Base-by-base conservation (phyloP, 2,888 invertebrate species). In the Cantharis flavilabris region DNA sequence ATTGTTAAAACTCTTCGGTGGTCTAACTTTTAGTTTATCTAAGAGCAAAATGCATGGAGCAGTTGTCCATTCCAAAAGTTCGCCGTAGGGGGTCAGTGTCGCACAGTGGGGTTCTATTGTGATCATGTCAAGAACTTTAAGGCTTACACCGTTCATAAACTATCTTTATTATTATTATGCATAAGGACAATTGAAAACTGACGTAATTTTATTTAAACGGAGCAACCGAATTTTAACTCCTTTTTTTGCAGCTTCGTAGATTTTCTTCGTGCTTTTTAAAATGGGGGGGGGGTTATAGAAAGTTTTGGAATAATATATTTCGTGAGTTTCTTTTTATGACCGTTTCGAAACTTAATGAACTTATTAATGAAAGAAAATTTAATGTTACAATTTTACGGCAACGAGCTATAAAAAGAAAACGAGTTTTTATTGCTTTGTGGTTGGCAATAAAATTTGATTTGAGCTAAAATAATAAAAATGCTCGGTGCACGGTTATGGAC, bases 81-180 rank as follows among this genome's bases (percentile, higher is more conserved):
- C 81, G 23, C 86, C 67, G 75, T 83, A 81, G 87, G 88, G 83
- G 83, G 82, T 80, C 86, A 78, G 81, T 88, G 88, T 88, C 84
- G 85, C 87, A 80, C 86, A 70, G 86, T 83, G 82, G 88, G 88
- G 83, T 82, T 83, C 85, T 87, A 88, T 88, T 88, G 88, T 88
- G 84, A 80, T 81, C 83, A 85, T 86, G 88, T 88, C 88, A 88
- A 87, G 88, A 88, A 83, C 83, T 86, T 84, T 82, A 77, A 82
- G 84, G 83, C 82, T 81, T 83, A 84, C 85, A 84, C 84, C 85
- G 85, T 84, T 86, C 87, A 86, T 88, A 87, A 88, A 88, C 87
- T 85, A 88, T 87, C 88, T 88, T 87, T 87, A 87, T 88, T 87
- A 88, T 86, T 81, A 83, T 81, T 82, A 83, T 83, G 77, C 82